Conservation (phyloP, 2,797 vertebrate genomes). For the Enteromius afrohamiltoni region DNA sequence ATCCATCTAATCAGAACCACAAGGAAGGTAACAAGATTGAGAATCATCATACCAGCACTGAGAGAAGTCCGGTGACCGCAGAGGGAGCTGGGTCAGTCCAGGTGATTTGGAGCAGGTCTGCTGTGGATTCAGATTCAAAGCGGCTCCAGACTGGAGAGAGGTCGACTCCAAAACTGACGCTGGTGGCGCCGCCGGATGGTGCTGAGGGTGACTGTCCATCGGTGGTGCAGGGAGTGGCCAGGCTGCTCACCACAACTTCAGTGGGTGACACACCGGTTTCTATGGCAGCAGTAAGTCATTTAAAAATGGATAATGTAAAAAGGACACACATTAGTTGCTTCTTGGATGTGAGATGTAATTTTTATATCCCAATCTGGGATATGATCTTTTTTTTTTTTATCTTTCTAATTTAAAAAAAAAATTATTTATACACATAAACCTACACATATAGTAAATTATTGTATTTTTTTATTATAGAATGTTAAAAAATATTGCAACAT, state of each 20-base stretch:
- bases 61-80: conserved; percentile 12
- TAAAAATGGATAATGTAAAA: too few species aligned
- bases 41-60: conserved; percentile 1
- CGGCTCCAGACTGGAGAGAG: conserved; percentile 2
- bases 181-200: conserved; percentile 42
- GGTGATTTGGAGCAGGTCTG: conserved; percentile 11
- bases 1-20: conserved; percentile 12
- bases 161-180: conserved; percentile 16
- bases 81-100: conserved; percentile 8
- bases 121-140: conserved; percentile 14
- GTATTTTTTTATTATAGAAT: too few species aligned
- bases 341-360: neutral
- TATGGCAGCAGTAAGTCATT: conserved; percentile 46
- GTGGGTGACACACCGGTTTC: conserved; percentile 30
- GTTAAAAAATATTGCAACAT: too few species aligned
- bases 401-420: too few species aligned
- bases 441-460: too few species aligned
- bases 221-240: conserved; percentile 47
- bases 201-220: conserved; percentile 31
- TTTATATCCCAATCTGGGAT: neutral
- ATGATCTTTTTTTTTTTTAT: neutral
- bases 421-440: too few species aligned
- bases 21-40: conserved; percentile 8
- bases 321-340: neutral
- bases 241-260: conserved; percentile 49